Conservation (phyloP, 1,140 invertebrate genomes). For the Zaprionus lachaisei region DNA sequence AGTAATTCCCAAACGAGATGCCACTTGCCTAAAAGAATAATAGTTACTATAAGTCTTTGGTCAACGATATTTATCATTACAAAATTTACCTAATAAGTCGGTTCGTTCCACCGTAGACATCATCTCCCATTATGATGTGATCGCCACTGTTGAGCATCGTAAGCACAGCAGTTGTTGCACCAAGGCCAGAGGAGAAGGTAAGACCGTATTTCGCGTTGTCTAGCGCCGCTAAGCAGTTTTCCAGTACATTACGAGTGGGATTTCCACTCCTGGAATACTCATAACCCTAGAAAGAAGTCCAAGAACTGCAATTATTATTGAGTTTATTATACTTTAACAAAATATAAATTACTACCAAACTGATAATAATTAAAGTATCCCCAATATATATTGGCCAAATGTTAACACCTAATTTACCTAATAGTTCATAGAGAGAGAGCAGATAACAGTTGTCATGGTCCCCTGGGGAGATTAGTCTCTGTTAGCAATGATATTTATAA, state of each 20-base stretch:
- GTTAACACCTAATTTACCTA: not conserved
- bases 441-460: not conserved
- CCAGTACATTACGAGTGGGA: slow-evolving; percentile 95
- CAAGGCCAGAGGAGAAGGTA: slow-evolving; percentile 95
- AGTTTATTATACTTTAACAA: not conserved
- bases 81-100: slow-evolving; percentile 84
- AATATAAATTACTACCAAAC: no score
- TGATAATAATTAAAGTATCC: no score
- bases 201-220: slow-evolving; percentile 96
- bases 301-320: not conserved
- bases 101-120: slow-evolving; percentile 97
- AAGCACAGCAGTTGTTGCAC: slow-evolving; percentile 91
- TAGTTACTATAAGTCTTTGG: not conserved
- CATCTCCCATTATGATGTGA: slow-evolving; percentile 96
- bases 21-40: slow-evolving; percentile 86
- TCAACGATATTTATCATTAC: not conserved
- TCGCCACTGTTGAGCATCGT: slow-evolving; percentile 93
- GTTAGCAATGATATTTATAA: not conserved
- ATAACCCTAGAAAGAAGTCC: slow-evolving; percentile 88
- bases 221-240: slow-evolving; percentile 94
- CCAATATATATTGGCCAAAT: no score
- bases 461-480: not conserved
- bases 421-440: not conserved
- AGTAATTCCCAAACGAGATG: slow-evolving; percentile 89
- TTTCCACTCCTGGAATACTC: slow-evolving; percentile 98